Evolutionary conservation across 2,888 invertebrate species (phyloP).

Genomic region (Nephrotoma appendiculata): DNA sequence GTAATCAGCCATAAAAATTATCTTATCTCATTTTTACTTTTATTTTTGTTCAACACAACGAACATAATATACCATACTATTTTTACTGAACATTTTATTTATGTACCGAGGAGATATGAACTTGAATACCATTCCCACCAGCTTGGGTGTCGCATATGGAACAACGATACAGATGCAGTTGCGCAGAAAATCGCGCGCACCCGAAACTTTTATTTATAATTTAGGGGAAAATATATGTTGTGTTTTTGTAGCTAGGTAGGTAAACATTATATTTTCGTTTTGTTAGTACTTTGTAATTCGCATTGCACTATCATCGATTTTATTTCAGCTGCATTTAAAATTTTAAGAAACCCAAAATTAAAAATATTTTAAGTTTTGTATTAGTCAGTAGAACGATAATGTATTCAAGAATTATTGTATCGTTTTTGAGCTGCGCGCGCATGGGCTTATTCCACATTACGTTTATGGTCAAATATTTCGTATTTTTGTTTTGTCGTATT

Average conservation of each 20-base stretch:
- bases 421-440: not conserved
- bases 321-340: not conserved
- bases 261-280: not conserved
- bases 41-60: not conserved
- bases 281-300: not conserved
- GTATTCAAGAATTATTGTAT: not conserved
- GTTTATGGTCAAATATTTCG: not conserved
- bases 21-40: not conserved
- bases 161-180: not conserved
- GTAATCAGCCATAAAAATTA: not conserved
- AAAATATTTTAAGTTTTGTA: not conserved
- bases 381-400: not conserved
- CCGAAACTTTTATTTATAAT: not conserved
- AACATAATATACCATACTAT: not conserved
- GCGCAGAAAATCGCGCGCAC: not conserved
- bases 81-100: not conserved
- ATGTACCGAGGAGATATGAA: not conserved
- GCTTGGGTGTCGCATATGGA: not conserved
- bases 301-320: not conserved
- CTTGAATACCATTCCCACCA: not conserved
- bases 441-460: not conserved
- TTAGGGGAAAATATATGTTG: not conserved
- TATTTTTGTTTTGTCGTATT: not conserved
- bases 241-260: not conserved
- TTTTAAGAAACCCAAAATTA: not conserved